Base-by-base conservation (phyloP, 2,797 vertebrate species). In the Emydoidea blandingii region DNA sequence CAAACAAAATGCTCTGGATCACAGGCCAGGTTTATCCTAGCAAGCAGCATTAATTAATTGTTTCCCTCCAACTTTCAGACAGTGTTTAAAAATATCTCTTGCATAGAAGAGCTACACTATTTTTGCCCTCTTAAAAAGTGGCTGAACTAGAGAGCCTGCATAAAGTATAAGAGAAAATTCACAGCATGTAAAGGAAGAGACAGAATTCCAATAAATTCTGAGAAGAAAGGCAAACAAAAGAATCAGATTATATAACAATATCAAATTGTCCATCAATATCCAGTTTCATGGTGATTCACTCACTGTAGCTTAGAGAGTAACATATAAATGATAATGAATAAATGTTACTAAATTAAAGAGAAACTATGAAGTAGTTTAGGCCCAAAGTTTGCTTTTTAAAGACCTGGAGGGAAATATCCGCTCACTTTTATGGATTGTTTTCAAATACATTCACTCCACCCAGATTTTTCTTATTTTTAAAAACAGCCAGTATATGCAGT, bases 1-100 rank as follows among this genome's bases (percentile, higher is more conserved):
- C 68, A 18, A 79, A 29, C 25, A 56, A 57, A 23, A 54, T 80
- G 54, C 50, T 95, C 52, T 85, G 27, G 87, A 94, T 91, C 79
- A 49, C 79, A 89, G 92, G 92, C 83, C n/a, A 11, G 16, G 27
- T 92, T 94, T 94, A 89, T 85, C 92, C 86, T 93, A 56, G 56
- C 86, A 59, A 91, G 1, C 3, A 90, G 68, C 34, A 91, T 88
- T 41, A 96, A 49, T 96, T 89, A 93, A 72, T 79, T 91, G 5
- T 0, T 34, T 80, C 86, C 78, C 78, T 85, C 88, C 85, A 81
- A 49, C 41, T 91, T 91, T 91, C 91, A 92, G 91, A 92, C 6
- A 81, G 44, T 90, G 81, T 74, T 15, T 34, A 62, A 62, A 62
- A 62, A 31, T 34, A 34, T 62, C 29, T 15, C 59, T 34, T 14